Evolutionary conservation across 2,888 invertebrate genomes (phyloP).

Genomic region (Parnassius orleans): DNA sequence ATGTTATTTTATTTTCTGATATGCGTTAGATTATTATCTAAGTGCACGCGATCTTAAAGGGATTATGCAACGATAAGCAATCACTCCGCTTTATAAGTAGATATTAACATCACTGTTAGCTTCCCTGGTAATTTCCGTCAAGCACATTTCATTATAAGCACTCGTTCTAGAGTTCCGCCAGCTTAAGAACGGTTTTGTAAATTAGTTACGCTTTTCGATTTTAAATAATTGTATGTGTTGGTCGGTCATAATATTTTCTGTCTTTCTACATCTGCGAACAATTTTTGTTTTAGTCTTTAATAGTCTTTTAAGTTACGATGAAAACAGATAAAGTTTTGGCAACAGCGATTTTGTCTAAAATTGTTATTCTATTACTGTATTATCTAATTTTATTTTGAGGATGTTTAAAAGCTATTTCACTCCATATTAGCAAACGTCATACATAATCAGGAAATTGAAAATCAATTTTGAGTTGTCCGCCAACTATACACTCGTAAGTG

Average conservation of each 20-base stretch:
- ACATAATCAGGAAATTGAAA: too few species aligned
- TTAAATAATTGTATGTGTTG: constrained; percentile 3
- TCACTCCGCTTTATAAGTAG: constrained; percentile 7
- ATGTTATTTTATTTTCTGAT: not conserved
- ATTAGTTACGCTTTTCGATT: constrained; percentile 12
- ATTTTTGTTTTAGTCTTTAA: too few species aligned
- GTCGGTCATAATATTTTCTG: not conserved
- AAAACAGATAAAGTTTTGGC: too few species aligned
- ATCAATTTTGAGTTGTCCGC: too few species aligned
- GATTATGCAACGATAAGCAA: constrained; percentile 19
- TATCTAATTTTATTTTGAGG: too few species aligned
- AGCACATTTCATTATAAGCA: constrained; percentile 18
- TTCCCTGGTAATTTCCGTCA: constrained; percentile 18
- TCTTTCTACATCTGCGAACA: not conserved
- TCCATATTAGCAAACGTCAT: too few species aligned
- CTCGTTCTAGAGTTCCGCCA: constrained; percentile 10
- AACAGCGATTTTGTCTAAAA: too few species aligned
- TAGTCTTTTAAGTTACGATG: too few species aligned
- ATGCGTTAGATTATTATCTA: not conserved
- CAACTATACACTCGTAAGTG: too few species aligned
- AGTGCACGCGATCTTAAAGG: constrained; percentile 9
- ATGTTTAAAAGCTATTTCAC: too few species aligned
- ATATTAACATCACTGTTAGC: constrained; percentile 11
- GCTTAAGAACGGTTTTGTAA: constrained; percentile 16
- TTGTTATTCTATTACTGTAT: too few species aligned